Percentiles rank a stretch among this genome's conserved stretches.
Evolutionary conservation across 2,113 vertebrate genomes (phyloP).

Genomic region (Serilophus lunatus): DNA sequence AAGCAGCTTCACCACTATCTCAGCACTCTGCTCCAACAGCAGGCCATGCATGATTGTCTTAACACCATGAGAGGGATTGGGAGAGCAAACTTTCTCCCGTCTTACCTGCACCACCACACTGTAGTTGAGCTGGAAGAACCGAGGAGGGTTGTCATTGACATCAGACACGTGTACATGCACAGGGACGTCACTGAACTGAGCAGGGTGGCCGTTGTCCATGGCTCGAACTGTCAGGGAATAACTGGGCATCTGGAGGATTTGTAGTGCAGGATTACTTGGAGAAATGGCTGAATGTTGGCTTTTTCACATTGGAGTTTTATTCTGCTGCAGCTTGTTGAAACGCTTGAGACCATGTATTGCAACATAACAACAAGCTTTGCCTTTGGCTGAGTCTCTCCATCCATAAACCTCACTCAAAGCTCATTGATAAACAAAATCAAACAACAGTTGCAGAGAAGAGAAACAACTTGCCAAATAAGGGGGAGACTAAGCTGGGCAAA

Average conservation of each 20-base stretch:
- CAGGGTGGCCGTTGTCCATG: conserved; percentile 81
- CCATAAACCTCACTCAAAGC: background rate
- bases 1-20: background rate
- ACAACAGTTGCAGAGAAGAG: background rate
- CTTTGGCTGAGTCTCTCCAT: background rate
- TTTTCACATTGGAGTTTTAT: background rate
- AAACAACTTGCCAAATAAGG: background rate
- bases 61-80: background rate
- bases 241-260: conserved; percentile 77
- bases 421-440: background rate
- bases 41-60: background rate
- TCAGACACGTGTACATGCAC: conserved; percentile 81
- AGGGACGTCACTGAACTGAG: conserved; percentile 79
- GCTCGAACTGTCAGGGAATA: conserved; percentile 89
- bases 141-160: conserved; percentile 91
- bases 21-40: background rate
- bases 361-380: background rate
- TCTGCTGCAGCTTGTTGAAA: background rate
- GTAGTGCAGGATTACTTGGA: background rate
- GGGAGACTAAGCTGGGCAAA: background rate
- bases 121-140: conserved; percentile 92
- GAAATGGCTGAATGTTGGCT: background rate
- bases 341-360: background rate
- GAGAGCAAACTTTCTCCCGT: background rate
- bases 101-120: conserved; percentile 87